Base-by-base conservation (phyloP, 2,797 vertebrate species). In the Rallus crepitans region DNA sequence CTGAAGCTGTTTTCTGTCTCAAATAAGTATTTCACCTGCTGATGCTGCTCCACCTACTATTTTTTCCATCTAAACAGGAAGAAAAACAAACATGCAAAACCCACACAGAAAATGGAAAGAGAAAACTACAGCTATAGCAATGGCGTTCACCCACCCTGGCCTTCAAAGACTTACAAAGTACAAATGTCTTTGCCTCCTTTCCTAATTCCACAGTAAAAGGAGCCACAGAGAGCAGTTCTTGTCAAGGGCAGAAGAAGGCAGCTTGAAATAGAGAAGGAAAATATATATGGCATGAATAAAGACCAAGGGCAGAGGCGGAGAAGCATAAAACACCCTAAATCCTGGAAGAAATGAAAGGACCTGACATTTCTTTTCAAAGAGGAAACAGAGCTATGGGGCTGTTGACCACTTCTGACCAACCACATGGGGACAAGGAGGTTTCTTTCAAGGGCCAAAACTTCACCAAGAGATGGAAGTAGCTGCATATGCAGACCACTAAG, bases 401-500 rank as follows among this genome's bases (percentile, higher is more conserved):
- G 16, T 37, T 57, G 45, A 21, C 11, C 27, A 45, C 20, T 55
- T 79, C 33, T 79, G 70, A 72, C n/a, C 39, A 50, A 69, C 11
- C 25, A 48, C 39, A 24, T 2, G 15, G 53, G 18, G n/a, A 12
- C 63, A 83, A 64, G 23, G 28, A 57, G 7, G 35, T 76, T 76
- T 81, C 80, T 83, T 59, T 33, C 45, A 56, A 64, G 40, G 39
- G 30, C 59, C 82, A 59, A 57, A 84, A 76, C 28, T 31, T 73
- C 35, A 28, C 21, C 20, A 21, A 37, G 75, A 35, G n/a, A 39
- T 39, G 5, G 35, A 61, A 53, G n/a, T 0, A 72, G 31, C 50
- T 63, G 47, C 42, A 20, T 0, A 18, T 45, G n/a, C 2, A 2
- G 66, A 68, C 37, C 0, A 2, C 24, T 37, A 71, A 52, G 25